Percentiles rank a stretch among this genome's conserved stretches.
Evolutionary conservation across 1,140 invertebrate species (phyloP).

Genomic region (Polypedilum vanderplanki): DNA sequence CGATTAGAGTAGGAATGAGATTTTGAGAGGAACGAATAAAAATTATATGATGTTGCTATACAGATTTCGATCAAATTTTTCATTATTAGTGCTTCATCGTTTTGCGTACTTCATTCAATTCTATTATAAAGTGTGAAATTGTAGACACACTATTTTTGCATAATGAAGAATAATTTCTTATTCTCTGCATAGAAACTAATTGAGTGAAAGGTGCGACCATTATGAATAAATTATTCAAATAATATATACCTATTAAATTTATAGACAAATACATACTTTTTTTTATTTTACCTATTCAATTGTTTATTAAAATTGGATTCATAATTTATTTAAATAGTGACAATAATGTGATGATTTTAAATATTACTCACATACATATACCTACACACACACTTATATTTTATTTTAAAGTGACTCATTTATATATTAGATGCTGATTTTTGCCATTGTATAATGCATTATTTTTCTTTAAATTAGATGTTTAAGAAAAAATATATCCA

Average conservation of each 20-base stretch:
- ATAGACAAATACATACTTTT: background rate
- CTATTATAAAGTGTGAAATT: too few species aligned
- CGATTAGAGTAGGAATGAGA: background rate
- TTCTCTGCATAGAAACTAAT: background rate
- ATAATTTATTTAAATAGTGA: slow-evolving; percentile 3
- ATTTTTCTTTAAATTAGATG: background rate
- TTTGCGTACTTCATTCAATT: too few species aligned
- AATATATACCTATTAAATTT: too few species aligned
- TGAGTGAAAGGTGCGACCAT: background rate
- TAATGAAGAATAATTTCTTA: background rate
- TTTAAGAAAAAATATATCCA: background rate
- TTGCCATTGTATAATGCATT: background rate
- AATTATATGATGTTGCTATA: background rate
- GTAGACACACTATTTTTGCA: background rate
- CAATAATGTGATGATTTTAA: slow-evolving; percentile 2
- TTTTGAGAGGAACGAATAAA: background rate
- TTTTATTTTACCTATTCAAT: background rate
- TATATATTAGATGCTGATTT: background rate
- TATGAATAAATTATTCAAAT: background rate
- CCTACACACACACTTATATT: background rate
- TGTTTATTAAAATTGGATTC: background rate
- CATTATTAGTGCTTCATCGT: too few species aligned
- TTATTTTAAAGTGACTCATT: background rate
- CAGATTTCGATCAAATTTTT: too few species aligned
- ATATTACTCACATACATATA: background rate